Evolutionary conservation across 2,888 invertebrate species (phyloP), one percentile per base, ranked within the genome.

Genomic region (Drosophila mercatorum): DNA sequence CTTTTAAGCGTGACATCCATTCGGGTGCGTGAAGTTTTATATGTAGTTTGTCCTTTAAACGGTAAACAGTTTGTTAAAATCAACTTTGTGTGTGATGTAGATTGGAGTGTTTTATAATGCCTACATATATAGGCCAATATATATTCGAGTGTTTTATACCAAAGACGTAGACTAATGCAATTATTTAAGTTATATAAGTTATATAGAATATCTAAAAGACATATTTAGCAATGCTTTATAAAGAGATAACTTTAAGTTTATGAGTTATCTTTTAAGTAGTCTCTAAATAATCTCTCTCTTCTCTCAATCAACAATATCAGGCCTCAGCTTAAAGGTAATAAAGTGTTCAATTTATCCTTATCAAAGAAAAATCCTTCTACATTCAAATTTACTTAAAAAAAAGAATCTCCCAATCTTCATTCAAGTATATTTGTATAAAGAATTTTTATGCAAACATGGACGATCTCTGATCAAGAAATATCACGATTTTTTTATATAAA

Each of bases 1-100:
- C 92, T 87, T 95, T 95, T 68, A 95, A 93, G 84, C 94, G 94
- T 71, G 95, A 94, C 68, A 95, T 95, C 95, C 95, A 95, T 90
- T 96, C 95, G 36, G 95, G 94, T 40, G 95, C 95, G 81, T 92
- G 92, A 56, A 82, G 78, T 83, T 92, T 91, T 56, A 84, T 84
- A 57, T 82, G 81, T 73, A 82, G 80, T 75, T 91, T 91, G 72
- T 91, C 91, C 91, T 91, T 88, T 79, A 70, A 87, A 72, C 73
- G 78, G 47, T 44, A 78, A 47, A 76, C 51, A 59, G 59, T 62
- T 52, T 44, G 41, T 71, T 71, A 61, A 38, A 34, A 43, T 40
- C 59, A 38, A 28, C 51, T 64, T 65, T 31, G 43, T 11, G 43
- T 53, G n/a, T 57, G 26, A 2, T 44, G 14, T 40, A 10, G 7